Base-by-base conservation (phyloP, 2,113 vertebrate genomes). In the Erythrocebus patas region DNA sequence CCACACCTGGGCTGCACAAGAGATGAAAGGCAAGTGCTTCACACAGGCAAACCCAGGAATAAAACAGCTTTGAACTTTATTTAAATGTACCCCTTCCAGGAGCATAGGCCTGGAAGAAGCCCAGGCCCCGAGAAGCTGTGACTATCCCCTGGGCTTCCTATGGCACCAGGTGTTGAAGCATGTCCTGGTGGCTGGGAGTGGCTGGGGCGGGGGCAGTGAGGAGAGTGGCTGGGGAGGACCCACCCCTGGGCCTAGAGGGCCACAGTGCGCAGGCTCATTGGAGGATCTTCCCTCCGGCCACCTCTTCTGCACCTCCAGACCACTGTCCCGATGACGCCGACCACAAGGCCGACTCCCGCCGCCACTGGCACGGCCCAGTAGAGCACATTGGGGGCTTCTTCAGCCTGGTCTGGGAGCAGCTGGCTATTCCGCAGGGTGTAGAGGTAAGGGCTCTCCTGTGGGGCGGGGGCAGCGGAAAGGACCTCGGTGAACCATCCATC, bases 391-490 rank as follows among this genome's bases (percentile, higher is more conserved):
- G 70, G 22, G 81, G 22, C 0, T 35, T 95, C 22, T 80, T 95
- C 48, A 75, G 76, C 4, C 88, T 35, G 48, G 13, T 40, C 0
- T 61, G 95, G 97, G 1, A 97, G 66, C 17, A 97, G 95, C 86
- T 66, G 95, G 72, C 99, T 99, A 57, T 99, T 99, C 88, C 91
- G 97, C 91, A 89, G 82, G 0, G 99, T 99, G 97, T 98, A 99
- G 91, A 99, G 98, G 98, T 99, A 99, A 12, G 99, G 99, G 43
- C 98, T 98, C 23, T 99, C 99, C 99, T 99, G 97, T 5, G 97
- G 96, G 94, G 61, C 4, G 27, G 14, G 27, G 13, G 64, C 73
- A 91, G 80, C 48, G 72, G 27, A 48, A 32, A 18, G 4, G 38
- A 27, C 22, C 13, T 84, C 66, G 0, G 17, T 16, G 43, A 89